Conservation (phyloP, 2,113 vertebrate species). For the Megaceryle maxima region DNA sequence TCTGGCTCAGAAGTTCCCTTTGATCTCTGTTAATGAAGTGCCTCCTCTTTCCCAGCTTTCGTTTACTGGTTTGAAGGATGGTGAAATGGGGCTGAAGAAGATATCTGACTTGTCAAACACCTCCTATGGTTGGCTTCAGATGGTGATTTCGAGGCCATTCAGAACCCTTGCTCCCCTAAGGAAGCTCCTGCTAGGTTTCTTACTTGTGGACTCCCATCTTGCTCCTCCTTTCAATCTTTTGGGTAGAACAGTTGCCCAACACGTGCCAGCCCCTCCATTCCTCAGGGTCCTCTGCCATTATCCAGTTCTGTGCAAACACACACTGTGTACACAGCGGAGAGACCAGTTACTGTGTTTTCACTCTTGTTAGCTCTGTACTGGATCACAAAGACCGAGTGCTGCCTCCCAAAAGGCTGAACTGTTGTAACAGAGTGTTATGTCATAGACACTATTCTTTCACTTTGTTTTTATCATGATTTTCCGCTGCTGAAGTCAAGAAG, state of each 20-base stretch:
- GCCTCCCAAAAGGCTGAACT: background rate
- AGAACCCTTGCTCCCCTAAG: background rate
- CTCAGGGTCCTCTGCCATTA: background rate
- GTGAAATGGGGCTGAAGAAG: background rate
- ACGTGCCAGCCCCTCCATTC: background rate
- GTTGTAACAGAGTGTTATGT: background rate
- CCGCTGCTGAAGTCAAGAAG: background rate
- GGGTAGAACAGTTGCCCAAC: background rate
- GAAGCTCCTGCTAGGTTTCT: background rate
- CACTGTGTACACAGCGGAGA: background rate
- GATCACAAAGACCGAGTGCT: background rate
- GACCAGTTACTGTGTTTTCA: background rate
- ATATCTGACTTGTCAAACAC: background rate
- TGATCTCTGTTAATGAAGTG: background rate
- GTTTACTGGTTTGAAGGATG: background rate
- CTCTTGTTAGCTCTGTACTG: background rate
- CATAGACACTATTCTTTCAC: background rate
- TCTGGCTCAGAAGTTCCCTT: conserved; percentile 12
- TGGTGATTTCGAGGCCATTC: rapidly evolving
- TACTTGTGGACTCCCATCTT: background rate
- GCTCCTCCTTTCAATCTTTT: background rate
- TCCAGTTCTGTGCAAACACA: background rate
- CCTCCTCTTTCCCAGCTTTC: background rate
- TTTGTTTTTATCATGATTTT: background rate
- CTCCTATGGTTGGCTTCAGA: background rate